Conservation (phyloP, 2,888 invertebrate genomes). For the Melolontha melolontha region DNA sequence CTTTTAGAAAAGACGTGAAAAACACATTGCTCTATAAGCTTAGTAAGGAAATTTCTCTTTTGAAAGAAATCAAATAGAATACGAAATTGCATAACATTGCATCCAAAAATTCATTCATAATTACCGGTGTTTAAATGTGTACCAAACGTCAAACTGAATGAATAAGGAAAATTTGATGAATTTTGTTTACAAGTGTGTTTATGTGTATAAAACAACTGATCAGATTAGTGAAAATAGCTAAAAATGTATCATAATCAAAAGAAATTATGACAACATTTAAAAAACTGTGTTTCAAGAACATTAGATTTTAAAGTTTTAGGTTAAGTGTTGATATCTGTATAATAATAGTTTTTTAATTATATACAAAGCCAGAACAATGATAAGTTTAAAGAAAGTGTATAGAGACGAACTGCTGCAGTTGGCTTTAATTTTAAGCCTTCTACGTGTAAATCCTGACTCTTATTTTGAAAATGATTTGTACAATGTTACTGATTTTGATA, state of each 20-base stretch:
- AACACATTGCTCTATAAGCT: conserved; percentile 2
- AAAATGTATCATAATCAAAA: conserved; percentile 3
- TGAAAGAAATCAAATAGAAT: background rate
- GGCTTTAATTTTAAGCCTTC: conserved; percentile 82
- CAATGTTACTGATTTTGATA: conserved; percentile 68
- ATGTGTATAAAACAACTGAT: background rate
- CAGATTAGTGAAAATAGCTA: conserved; percentile 2
- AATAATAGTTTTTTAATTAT: background rate
- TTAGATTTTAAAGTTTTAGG: conserved; percentile 37
- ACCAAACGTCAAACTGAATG: conserved; percentile 42
- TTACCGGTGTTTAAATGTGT: conserved; percentile 32
- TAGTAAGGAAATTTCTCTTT: background rate
- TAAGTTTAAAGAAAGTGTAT: conserved; percentile 85
- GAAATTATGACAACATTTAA: conserved; percentile 14
- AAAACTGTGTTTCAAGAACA: conserved; percentile 10
- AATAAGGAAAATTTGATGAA: conserved; percentile 36
- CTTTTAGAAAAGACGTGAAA: conserved; percentile 18
- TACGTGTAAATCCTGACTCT: conserved; percentile 81
- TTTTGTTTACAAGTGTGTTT: conserved; percentile 16
- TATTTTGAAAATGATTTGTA: conserved; percentile 71
- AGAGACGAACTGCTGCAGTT: conserved; percentile 85
- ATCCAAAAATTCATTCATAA: conserved; percentile 4
- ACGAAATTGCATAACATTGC: conserved; percentile 22
- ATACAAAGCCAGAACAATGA: conserved; percentile 67
- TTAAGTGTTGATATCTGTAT: conserved; percentile 37